phyloP scores from a whole-genome alignment of 2,797 vertebrate genomes.

The Rhadinocentrus ornatus region DNA sequence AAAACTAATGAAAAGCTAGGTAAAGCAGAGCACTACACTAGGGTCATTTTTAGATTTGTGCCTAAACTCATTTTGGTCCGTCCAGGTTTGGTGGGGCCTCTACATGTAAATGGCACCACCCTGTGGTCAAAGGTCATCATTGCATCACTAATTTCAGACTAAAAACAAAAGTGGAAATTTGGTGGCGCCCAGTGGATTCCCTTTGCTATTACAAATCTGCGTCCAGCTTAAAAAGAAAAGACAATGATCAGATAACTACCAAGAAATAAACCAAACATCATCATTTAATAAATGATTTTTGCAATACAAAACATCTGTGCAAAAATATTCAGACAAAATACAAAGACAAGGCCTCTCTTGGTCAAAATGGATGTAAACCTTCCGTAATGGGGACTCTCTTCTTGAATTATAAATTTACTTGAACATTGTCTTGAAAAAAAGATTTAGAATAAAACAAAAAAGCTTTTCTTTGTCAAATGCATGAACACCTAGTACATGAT shows the following conservation, averaged over 20 bases:
- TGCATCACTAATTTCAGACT: neutral
- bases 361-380: slow-evolving; percentile 77
- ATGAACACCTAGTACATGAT: slow-evolving; percentile 60
- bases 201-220: slow-evolving; percentile 15
- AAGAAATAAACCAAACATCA: slow-evolving; percentile 69
- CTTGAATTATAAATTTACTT: slow-evolving; percentile 51
- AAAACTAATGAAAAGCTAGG: neutral
- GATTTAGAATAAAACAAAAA: slow-evolving; percentile 33
- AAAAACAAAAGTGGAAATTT: slow-evolving; percentile 7
- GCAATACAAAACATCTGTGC: slow-evolving; percentile 86
- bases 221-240: neutral
- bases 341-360: slow-evolving; percentile 79
- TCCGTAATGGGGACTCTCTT: slow-evolving; percentile 55
- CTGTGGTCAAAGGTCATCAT: slow-evolving; percentile 24
- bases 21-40: neutral
- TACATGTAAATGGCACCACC: slow-evolving; percentile 38
- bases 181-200: slow-evolving; percentile 55
- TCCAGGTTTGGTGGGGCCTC: slow-evolving; percentile 36
- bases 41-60: slow-evolving; percentile 30
- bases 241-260: neutral
- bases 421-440: slow-evolving; percentile 31
- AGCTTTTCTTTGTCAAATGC: slow-evolving; percentile 53
- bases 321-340: slow-evolving; percentile 81
- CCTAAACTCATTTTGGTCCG: slow-evolving; percentile 41
- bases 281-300: slow-evolving; percentile 84